Base-by-base conservation (phyloP, 1,140 invertebrate species). In the Sitodiplosis mosellana region DNA sequence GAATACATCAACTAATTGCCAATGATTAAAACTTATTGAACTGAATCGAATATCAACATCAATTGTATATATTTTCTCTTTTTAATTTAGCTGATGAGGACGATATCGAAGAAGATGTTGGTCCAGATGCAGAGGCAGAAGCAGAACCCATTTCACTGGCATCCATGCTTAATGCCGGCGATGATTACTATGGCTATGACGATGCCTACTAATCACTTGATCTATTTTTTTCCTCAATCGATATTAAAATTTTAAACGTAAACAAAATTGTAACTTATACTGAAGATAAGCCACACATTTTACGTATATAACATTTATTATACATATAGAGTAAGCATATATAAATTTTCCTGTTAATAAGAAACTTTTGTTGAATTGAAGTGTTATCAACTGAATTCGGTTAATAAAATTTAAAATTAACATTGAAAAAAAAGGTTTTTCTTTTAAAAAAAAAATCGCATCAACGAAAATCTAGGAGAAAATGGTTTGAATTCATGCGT, bases 161-260 rank as follows among this genome's bases (percentile, higher is more conserved):
- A 19, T 59, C 63, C 41, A 64, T 64, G 60, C 51, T 64, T 2
- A 63, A 64, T 46, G 53, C 56, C 45, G 62, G 58, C 17, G 56
- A 58, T 44, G 56, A 63, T 46, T 62, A 58, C 15, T 63, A 62
- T 43, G 62, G 57, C 10, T 63, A 63, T 52, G 61, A 63, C 42
- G 60, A 63, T n/a, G 60, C 62, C 7, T 20, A 48, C 15, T 48
- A 42, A 38, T n/a, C n/a, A n/a, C n/a, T n/a, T n/a, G n/a, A n/a
- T n/a, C n/a, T n/a, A n/a, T n/a, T n/a, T n/a, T n/a, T n/a, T n/a
- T n/a, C n/a, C n/a, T n/a, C n/a, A n/a, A n/a, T n/a, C n/a, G n/a
- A n/a, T n/a, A n/a, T n/a, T n/a, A n/a, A n/a, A n/a, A n/a, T n/a
- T n/a, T n/a, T n/a, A n/a, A n/a, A n/a, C 33, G 14, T 7, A 7